Evolutionary conservation across 1,140 invertebrate species (phyloP).

Genomic region (Listronotus bonariensis): DNA sequence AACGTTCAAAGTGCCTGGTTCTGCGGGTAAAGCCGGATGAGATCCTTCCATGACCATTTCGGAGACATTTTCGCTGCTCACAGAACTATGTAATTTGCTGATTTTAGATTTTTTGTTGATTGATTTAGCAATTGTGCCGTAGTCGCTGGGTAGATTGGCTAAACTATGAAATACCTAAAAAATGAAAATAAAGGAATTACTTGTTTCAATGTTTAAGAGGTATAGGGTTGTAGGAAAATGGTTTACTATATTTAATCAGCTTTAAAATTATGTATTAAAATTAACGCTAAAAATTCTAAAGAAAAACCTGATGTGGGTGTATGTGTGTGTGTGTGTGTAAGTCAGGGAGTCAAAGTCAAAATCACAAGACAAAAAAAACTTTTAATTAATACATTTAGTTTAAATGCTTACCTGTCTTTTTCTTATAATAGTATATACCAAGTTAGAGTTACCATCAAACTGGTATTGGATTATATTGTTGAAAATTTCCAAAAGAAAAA

Average conservation of each 20-base stretch:
- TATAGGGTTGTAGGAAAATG: no score
- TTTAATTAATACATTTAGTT: slow-evolving; percentile 6
- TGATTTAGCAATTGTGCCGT: slow-evolving; percentile 84
- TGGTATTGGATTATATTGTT: slow-evolving; percentile 99
- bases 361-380: neutral
- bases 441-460: slow-evolving; percentile 99
- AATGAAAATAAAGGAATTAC: neutral
- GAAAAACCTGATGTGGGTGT: no score
- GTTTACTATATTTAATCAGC: no score
- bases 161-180: slow-evolving; percentile 84
- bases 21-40: slow-evolving; percentile 82
- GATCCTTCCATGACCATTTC: slow-evolving; percentile 82
- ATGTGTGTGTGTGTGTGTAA: no score
- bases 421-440: slow-evolving; percentile 98
- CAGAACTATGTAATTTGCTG: slow-evolving; percentile 31
- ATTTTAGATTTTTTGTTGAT: slow-evolving; percentile 65
- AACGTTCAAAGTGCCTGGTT: slow-evolving; percentile 83
- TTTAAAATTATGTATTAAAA: no score
- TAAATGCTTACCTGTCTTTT: slow-evolving; percentile 80
- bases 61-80: slow-evolving; percentile 56
- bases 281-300: no score
- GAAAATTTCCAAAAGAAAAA: slow-evolving; percentile 98
- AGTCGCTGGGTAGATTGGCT: slow-evolving; percentile 93
- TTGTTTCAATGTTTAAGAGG: no score
- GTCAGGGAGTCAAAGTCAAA: no score